Evolutionary conservation across 2,888 invertebrate species (phyloP), one percentile per base, ranked within the genome.

Genomic region (Byasa hedistus): DNA sequence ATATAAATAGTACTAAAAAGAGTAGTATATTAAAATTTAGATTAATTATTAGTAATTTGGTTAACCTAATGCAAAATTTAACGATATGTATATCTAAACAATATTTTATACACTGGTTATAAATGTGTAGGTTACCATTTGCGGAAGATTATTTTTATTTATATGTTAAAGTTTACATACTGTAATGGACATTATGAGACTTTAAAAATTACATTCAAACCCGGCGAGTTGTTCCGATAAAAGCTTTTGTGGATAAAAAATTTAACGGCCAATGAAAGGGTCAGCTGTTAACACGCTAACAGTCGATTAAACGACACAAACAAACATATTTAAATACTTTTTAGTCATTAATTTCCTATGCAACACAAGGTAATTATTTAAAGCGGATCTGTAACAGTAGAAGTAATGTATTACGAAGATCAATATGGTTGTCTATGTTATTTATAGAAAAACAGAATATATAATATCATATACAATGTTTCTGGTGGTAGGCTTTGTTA

Each of bases 241-340:
- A 56, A 62, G 61, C 55, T 62, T 62, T 62, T 52, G 23, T 39
- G 44, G 54, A 55, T 62, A 24, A 62, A 55, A 55, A 56, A 62
- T 62, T 62, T 32, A 44, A 23, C 22, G 22, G 54, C 27, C 23
- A 55, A 61, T 56, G 39, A 55, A 21, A 21, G 36, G 55, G 60
- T n/a, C 21, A 17, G n/a, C 60, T 60, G 60, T 60, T 52, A 61
- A 27, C 32, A 61, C 52, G 27, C 48, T 32, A 52, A 61, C 60
- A 32, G 32, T 48, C 15, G 21, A 52, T 52, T 32, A 24, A 21
- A 19, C 51, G 27, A 24, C 23, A 24, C 3, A 51, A 51, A 15
- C 1, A 12, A 3, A 52, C 8, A 52, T 21, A 4, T 52, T 52
- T 52, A 21, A 52, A 52, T n/a, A 52, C 19, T 22, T 21, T 21